Evolutionary conservation across 2,797 vertebrate species (phyloP), one percentile per base, ranked within the genome.

Genomic region (Falco novaeseelandiae): DNA sequence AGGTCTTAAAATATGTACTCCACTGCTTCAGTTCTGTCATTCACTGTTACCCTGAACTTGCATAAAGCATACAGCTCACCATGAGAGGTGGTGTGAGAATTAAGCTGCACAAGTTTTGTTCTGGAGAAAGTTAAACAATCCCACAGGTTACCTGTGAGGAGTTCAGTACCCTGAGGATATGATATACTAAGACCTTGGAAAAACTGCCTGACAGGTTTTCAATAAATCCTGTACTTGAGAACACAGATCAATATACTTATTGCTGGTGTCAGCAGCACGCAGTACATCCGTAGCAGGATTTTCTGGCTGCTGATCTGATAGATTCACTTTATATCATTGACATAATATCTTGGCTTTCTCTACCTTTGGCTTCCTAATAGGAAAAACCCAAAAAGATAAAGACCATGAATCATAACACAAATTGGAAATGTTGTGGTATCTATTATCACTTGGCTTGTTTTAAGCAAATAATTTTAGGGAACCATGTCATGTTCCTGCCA

Each of bases 401-500:
- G 19, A 73, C n/a, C 3, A 12, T 93, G 83, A 94, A 87, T 94
- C 87, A 94, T 72, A 89, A 77, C 6, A 74, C 90, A 66, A 90
- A 73, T 14, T 90, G 52, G 65, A 90, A 91, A 81, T 95, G 86
- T 85, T 88, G 32, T 78, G 76, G 12, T 89, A 59, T 92, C 46
- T 96, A 74, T 86, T 92, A 89, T 83, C 54, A 44, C 27, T 92
- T 95, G 82, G 51, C 84, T 88, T 83, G 5, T 74, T 96, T 89
- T 57, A 87, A 67, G 40, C 34, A 93, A 90, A 72, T 78, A 74
- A 83, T 89, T 93, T 89, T 72, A 93, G 57, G 23, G 72, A 92
- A 49, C 12, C 21, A 26, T 78, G 22, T 71, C 61, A 36, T 71
- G 30, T 36, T 93, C 36, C 54, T 94, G 76, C 65, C 87, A 94